Percentiles rank a stretch among this genome's conserved stretches.
These are phyloP conservation scores for Orthonychiurus folsomi DNA, from an alignment of 2,888 invertebrate genomes.

Conservation along the genomic window DNA sequence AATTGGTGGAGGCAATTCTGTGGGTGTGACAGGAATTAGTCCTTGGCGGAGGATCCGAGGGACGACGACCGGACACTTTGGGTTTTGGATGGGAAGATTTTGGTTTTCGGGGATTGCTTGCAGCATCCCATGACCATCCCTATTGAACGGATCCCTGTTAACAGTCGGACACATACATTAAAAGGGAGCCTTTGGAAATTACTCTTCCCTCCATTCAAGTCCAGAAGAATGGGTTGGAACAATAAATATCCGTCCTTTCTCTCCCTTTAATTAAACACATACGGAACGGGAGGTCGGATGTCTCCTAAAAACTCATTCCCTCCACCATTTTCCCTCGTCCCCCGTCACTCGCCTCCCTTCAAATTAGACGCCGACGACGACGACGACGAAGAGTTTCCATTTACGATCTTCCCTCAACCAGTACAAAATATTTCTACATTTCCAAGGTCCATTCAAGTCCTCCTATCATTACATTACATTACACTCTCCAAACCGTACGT, in stretches of 20 bases:
- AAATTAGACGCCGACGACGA: background rate
- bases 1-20: too few relatives aligned
- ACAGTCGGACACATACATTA: background rate
- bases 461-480: background rate
- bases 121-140: too few relatives aligned
- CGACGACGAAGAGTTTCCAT: background rate
- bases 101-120: too few relatives aligned
- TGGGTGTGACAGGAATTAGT: too few relatives aligned
- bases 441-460: background rate
- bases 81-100: too few relatives aligned
- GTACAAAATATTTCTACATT: background rate
- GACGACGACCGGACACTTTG: too few relatives aligned
- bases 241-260: slow-evolving; percentile 16
- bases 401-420: background rate
- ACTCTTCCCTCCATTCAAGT: slow-evolving; percentile 15
- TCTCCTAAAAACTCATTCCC: background rate
- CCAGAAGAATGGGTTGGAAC: slow-evolving; percentile 18
- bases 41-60: too few relatives aligned
- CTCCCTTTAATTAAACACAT: slow-evolving; percentile 17
- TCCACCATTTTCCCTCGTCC: background rate
- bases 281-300: slow-evolving; percentile 4
- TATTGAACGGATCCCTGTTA: too few relatives aligned
- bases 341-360: background rate
- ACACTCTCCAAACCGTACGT: background rate
- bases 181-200: background rate